Evolutionary conservation across 1,140 invertebrate species (phyloP).

Genomic region (Caligus rogercresseyi): DNA sequence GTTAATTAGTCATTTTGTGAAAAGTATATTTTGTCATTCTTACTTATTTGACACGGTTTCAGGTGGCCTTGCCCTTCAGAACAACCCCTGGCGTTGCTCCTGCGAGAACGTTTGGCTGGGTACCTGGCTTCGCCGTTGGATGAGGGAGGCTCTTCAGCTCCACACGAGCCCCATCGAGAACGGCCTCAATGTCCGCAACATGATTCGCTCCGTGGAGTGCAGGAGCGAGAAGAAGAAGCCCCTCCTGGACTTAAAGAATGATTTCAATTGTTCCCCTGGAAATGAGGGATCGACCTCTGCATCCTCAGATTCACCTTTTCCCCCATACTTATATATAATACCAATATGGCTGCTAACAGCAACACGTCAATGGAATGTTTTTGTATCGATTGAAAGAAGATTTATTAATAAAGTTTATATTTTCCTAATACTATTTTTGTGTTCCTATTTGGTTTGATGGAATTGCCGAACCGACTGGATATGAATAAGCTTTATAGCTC

Average conservation of each 20-base stretch:
- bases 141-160: conserved; percentile 51
- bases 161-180: conserved; percentile 42
- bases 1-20: too few relatives aligned
- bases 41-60: conserved; percentile 25
- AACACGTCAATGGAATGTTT: too few relatives aligned
- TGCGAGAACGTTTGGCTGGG: conserved; percentile 74
- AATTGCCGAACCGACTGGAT: too few relatives aligned
- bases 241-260: not conserved
- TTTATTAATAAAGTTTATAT: too few relatives aligned
- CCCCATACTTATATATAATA: too few relatives aligned
- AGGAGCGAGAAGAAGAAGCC: not conserved
- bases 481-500: too few relatives aligned
- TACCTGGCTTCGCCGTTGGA: conserved; percentile 65
- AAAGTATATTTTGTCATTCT: too few relatives aligned
- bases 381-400: too few relatives aligned
- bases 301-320: too few relatives aligned
- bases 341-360: too few relatives aligned
- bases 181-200: conserved; percentile 27
- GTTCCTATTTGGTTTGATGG: too few relatives aligned
- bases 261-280: not conserved
- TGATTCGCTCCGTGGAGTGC: conserved; percentile 3
- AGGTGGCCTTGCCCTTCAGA: conserved; percentile 61
- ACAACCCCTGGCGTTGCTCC: conserved; percentile 65
- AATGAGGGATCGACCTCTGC: not conserved
- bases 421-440: too few relatives aligned